phyloP scores from a whole-genome alignment of 2,797 vertebrate species.

The Chelon auratus region DNA sequence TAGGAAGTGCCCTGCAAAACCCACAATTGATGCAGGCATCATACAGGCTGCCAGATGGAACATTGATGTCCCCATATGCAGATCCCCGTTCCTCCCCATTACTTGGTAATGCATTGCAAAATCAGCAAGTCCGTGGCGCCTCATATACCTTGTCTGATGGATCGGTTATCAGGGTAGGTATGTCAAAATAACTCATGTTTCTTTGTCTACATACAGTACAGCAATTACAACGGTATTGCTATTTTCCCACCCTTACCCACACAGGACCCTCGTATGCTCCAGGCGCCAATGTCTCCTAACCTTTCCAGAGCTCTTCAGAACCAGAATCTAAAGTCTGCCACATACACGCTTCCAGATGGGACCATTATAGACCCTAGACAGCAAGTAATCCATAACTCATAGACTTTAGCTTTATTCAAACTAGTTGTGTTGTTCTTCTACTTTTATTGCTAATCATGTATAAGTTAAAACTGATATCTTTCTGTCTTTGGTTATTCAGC shows the following conservation, averaged over 20 bases:
- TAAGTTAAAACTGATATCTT: not conserved
- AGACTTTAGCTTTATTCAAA: not conserved
- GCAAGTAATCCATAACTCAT: conserved; percentile 64
- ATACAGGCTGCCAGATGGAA: conserved; percentile 71
- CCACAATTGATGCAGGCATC: conserved; percentile 74
- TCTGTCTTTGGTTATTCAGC: conserved; percentile 46
- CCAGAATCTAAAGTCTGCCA: conserved; percentile 72
- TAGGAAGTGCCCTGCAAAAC: conserved; percentile 76
- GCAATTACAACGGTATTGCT: not conserved
- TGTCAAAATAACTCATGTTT: not conserved
- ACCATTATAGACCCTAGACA: conserved; percentile 76
- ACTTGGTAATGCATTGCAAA: conserved; percentile 79
- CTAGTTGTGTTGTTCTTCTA: not conserved
- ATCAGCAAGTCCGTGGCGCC: conserved; percentile 76
- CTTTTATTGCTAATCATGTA: not conserved
- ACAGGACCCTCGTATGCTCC: conserved; percentile 72
- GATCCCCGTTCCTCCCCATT: conserved; percentile 65
- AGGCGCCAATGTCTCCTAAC: conserved; percentile 77
- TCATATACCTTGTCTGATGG: conserved; percentile 79
- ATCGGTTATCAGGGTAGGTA: conserved; percentile 72
- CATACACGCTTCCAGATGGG: conserved; percentile 83
- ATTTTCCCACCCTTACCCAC: not conserved
- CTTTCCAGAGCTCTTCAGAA: conserved; percentile 83
- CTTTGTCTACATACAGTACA: not conserved
- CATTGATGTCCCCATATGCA: conserved; percentile 73